Evolutionary conservation across 2,888 invertebrate species (phyloP).

Genomic region (Cancer borealis): DNA sequence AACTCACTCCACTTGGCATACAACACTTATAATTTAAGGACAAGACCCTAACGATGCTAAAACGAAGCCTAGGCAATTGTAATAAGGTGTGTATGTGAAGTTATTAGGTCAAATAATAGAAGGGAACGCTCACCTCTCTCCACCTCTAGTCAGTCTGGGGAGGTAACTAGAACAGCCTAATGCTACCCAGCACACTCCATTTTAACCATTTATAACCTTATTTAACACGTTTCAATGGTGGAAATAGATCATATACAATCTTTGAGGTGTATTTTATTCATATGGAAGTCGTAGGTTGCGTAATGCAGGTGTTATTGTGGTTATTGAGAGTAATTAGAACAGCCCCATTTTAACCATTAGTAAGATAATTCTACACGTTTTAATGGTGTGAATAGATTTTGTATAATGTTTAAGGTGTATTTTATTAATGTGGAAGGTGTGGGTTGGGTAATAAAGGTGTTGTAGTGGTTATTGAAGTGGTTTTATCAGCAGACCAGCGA

Average conservation of each 20-base stretch:
- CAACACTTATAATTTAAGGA: not conserved
- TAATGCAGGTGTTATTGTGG: not conserved
- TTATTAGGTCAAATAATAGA: constrained; percentile 54
- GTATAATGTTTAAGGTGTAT: not conserved
- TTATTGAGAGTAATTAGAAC: constrained; percentile 63
- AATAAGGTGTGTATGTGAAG: constrained; percentile 44
- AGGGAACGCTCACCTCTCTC: constrained; percentile 42
- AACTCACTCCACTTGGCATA: not conserved
- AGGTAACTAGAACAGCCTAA: constrained; percentile 62
- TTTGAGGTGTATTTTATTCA: not conserved
- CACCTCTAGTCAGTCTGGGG: constrained; percentile 59
- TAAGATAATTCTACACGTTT: not conserved
- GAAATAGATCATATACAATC: not conserved
- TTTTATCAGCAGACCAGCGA: constrained; percentile 42
- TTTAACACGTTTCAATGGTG: not conserved
- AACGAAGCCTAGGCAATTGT: constrained; percentile 27
- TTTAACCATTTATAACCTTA: not conserved
- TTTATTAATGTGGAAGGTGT: not conserved
- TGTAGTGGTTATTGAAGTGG: not conserved
- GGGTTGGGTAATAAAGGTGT: not conserved
- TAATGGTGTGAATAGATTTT: not conserved
- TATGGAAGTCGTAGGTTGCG: not conserved
- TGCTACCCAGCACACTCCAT: not conserved
- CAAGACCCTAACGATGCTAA: constrained; percentile 35
- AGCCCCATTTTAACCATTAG: not conserved